Conservation (phyloP, 2,888 invertebrate genomes). For the Sclerodermus sp. region DNA sequence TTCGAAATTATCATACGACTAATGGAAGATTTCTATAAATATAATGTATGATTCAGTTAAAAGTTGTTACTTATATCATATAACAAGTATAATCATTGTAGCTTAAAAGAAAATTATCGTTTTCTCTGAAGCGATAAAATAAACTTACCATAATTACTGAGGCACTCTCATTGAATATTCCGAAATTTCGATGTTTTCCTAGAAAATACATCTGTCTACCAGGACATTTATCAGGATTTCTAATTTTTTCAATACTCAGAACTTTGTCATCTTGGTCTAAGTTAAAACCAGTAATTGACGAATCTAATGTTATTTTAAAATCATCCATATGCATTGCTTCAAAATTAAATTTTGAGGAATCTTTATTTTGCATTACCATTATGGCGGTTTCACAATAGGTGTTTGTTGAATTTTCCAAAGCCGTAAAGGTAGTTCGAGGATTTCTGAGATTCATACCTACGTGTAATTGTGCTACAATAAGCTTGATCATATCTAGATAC, state of each 20-base stretch:
- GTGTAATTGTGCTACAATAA: conserved; percentile 23
- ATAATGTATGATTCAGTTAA: not conserved
- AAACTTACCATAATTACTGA: conserved; percentile 21
- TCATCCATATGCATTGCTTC: not conserved
- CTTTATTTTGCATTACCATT: conserved; percentile 1
- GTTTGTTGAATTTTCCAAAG: conserved; percentile 22
- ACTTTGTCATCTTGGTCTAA: not conserved
- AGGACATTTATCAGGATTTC: conserved; percentile 16
- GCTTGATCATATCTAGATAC: conserved; percentile 26
- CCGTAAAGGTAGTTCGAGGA: conserved; percentile 1
- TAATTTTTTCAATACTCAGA: conserved; percentile 14
- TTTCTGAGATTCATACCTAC: conserved; percentile 15
- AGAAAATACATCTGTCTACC: conserved; percentile 22
- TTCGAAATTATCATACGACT: conserved; percentile 18
- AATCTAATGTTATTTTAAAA: not conserved
- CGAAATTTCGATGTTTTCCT: conserved; percentile 15
- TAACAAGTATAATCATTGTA: too few relatives aligned
- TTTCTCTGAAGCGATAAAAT: not conserved
- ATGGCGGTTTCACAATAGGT: conserved; percentile 24
- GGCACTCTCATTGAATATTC: not conserved
- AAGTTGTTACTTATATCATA: too few relatives aligned
- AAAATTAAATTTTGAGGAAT: not conserved
- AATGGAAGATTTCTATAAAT: conserved; percentile 13
- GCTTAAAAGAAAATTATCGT: too few relatives aligned
- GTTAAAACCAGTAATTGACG: not conserved